Evolutionary conservation across 2,113 vertebrate species (phyloP).

Genomic region (Mesembrinibis cayennensis): DNA sequence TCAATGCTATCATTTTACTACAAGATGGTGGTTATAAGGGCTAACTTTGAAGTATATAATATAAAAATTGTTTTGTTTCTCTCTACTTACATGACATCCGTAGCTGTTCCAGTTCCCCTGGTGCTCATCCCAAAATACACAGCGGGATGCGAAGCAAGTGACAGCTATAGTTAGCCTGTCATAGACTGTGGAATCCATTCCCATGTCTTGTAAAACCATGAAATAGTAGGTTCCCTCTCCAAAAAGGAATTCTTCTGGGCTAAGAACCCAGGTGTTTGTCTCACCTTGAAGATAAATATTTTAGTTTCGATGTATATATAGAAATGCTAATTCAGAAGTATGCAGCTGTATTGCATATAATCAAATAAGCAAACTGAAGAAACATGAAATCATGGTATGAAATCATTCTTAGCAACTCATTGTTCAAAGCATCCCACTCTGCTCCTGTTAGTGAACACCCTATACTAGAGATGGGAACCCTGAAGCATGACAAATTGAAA

Average conservation of each 20-base stretch:
- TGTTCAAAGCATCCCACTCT: neutral
- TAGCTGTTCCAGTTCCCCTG: conserved; percentile 80
- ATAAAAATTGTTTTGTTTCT: neutral
- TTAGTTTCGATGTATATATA: neutral
- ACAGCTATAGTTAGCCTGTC: conserved; percentile 73
- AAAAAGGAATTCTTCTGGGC: conserved; percentile 76
- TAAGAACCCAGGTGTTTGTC: conserved; percentile 86
- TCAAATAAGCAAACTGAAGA: neutral
- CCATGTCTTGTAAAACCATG: conserved; percentile 75
- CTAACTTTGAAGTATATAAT: neutral
- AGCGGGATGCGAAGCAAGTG: conserved; percentile 83
- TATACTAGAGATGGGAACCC: neutral
- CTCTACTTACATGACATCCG: conserved; percentile 85
- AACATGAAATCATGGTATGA: neutral
- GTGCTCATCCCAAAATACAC: conserved; percentile 89
- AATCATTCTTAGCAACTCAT: neutral
- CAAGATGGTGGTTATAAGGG: neutral
- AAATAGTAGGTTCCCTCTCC: conserved; percentile 85
- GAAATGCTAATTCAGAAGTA: neutral
- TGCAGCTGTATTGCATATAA: neutral
- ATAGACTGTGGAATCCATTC: conserved; percentile 69
- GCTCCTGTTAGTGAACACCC: neutral
- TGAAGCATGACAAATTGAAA: neutral
- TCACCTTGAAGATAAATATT: conserved; percentile 73
- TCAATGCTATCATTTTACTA: neutral